A percentile compares a stretch with the other conserved stretches of the same genome.
These are phyloP conservation scores for Onychomys leucogaster DNA, from an alignment of 2,797 vertebrate genomes.

Conservation along the genomic window DNA sequence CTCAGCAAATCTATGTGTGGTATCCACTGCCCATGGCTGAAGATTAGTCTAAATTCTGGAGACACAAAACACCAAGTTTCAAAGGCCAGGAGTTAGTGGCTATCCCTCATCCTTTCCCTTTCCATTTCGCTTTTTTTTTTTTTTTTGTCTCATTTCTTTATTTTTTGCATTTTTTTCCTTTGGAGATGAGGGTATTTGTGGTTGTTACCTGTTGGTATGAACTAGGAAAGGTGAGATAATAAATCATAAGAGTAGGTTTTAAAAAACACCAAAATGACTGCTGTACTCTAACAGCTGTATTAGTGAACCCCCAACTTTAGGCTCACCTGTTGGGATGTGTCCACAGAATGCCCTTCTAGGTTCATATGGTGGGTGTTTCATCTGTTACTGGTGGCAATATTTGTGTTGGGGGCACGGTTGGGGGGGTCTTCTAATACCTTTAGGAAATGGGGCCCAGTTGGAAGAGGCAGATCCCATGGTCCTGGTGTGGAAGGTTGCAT, in stretches of 20 bases:
- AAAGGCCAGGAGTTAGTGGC: neutral
- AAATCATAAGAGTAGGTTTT: neutral
- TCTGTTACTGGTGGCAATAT: neutral
- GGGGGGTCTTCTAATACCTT: neutral
- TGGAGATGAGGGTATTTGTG: neutral
- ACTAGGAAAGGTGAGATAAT: neutral
- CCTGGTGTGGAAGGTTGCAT: neutral
- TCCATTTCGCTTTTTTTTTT: no score
- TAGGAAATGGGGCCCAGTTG: neutral
- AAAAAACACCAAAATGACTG: neutral
- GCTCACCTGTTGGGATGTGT: neutral
- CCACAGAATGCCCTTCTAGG: fast-evolving
- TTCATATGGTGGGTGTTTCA: neutral
- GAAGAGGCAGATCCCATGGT: neutral
- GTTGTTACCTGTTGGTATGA: neutral
- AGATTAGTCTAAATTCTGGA: neutral
- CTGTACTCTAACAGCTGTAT: neutral
- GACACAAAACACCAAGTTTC: neutral
- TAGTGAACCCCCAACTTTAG: neutral
- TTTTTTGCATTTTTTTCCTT: neutral
- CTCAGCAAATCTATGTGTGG: neutral
- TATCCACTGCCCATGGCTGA: neutral
- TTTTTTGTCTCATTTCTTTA: neutral
- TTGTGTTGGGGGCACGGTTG: neutral
- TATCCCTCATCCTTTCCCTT: neutral